Base-by-base conservation (phyloP, 2,888 invertebrate genomes). In the Coleophora flavipennella region DNA sequence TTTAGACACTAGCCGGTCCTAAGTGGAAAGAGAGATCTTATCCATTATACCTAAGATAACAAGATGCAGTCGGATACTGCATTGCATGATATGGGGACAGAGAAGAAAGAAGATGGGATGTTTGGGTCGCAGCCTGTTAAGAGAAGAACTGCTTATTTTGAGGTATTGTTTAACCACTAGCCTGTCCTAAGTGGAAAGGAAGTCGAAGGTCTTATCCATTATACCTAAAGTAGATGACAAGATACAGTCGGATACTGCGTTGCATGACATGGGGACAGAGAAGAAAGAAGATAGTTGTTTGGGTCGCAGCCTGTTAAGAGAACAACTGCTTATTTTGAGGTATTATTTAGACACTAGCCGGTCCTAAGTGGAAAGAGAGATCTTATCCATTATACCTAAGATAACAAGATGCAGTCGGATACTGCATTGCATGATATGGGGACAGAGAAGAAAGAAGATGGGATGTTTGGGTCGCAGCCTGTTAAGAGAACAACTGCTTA, bases 401-500 rank as follows among this genome's bases (percentile, higher is more conserved):
- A 61, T 4, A 67, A 71, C 11, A 66, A 72, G 0, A 59, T 55
- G n/a, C 59, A 56, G 34, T 53, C 59, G 3, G 63, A 66, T 37
- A 51, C 55, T 0, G 51, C 52, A 0, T 44, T 59, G n/a, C 52
- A 57, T 31, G 58, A 54, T 9, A 67, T 59, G 42, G 62, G 63
- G 25, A 56, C 50, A 4, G 55, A 59, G 6, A 59, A 50, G 7
- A 62, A 67, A n/a, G 43, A 57, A 0, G 71, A 73, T 6, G 71
- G 63, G 45, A 59, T 76, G 35, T 62, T 75, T 44, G 76, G 67
- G 33, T 60, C 75, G 2, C 85, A 84, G 44, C 83, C 85, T 13
- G 67, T 72, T 47, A 85, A 85, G 46, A 62, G 84, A 49, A 61
- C 83, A 71, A 84, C 83, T 84, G 39, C 77, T 83, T 79, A 44